Conservation (phyloP, 2,888 invertebrate genomes). For the Patella depressa region DNA sequence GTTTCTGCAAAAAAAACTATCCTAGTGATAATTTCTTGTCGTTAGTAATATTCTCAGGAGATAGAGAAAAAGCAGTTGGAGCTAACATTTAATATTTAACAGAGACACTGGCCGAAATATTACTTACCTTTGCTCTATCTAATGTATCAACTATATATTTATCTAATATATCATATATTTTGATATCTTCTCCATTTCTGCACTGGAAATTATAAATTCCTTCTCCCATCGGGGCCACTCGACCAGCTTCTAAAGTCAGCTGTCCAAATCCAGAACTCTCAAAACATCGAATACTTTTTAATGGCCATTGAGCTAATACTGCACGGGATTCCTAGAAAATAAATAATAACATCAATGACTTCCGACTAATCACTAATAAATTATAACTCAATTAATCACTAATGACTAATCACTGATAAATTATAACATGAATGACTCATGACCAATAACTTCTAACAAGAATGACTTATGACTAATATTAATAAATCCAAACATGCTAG, state of each 20-base stretch:
- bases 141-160: slow-evolving; percentile 59
- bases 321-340: slow-evolving; percentile 56
- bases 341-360: slow-evolving; percentile 1
- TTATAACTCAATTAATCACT: neutral
- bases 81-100: no score
- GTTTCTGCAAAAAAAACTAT: no score
- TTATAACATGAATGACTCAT: neutral
- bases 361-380: no score
- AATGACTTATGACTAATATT: no score
- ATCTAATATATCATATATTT: slow-evolving; percentile 65
- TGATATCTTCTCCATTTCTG: slow-evolving; percentile 55
- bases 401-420: neutral
- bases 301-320: slow-evolving; percentile 69
- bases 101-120: neutral
- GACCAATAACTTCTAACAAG: no score
- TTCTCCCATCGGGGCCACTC: slow-evolving; percentile 67
- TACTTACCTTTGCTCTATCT: slow-evolving; percentile 37
- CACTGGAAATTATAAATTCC: slow-evolving; percentile 66
- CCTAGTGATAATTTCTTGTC: no score
- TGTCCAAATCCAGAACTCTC: slow-evolving; percentile 64
- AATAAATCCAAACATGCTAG: no score
- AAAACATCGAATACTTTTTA: slow-evolving; percentile 67
- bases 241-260: slow-evolving; percentile 65
- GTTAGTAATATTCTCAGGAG: no score
- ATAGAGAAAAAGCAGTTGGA: no score